Evolutionary conservation across 2,888 invertebrate species (phyloP), one percentile per base, ranked within the genome.

Genomic region (Tetranychus piercei): DNA sequence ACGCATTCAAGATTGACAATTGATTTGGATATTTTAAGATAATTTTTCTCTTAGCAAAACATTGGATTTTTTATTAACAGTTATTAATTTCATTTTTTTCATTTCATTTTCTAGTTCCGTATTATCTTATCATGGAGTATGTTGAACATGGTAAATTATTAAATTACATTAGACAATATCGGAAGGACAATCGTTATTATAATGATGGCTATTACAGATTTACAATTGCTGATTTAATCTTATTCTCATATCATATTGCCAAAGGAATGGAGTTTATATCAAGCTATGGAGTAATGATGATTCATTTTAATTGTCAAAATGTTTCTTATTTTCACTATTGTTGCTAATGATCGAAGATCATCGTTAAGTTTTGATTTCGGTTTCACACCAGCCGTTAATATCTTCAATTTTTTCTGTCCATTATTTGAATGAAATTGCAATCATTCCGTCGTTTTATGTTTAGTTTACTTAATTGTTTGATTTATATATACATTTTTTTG

Each of bases 61-160:
- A 15, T 6, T 55, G 5, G 3, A 55, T 55, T 55, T 55, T 55
- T 55, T 7, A 15, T 55, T 7, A 55, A 15, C 2, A 55, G 9
- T 55, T 55, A 55, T 15, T 55, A 55, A 55, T 55, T 55, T 9
- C 2, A 3, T 55, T 55, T 55, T 34, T 34, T 34, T 34, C 11
- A 34, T 55, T 55, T 55, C 55, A 15, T 55, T 15, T 2, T 55
- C 15, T 55, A 85, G 94, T 93, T 81, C 94, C 94, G 11, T 87
- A 91, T 76, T 89, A 94, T 81, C 90, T 94, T 34, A 91, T 95
- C 79, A 89, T 95, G 87, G 94, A 95, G 83, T 94, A 90, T 81
- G 90, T 94, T 9, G 88, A 88, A 79, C 86, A 89, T 34, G 94
- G 94, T 1, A 94, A 94, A 83, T 85, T 95, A 75, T 93, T 93